Percentiles rank a stretch among this genome's conserved stretches.
phyloP scores from a whole-genome alignment of 2,113 vertebrate genomes.

The Psophia crepitans region DNA sequence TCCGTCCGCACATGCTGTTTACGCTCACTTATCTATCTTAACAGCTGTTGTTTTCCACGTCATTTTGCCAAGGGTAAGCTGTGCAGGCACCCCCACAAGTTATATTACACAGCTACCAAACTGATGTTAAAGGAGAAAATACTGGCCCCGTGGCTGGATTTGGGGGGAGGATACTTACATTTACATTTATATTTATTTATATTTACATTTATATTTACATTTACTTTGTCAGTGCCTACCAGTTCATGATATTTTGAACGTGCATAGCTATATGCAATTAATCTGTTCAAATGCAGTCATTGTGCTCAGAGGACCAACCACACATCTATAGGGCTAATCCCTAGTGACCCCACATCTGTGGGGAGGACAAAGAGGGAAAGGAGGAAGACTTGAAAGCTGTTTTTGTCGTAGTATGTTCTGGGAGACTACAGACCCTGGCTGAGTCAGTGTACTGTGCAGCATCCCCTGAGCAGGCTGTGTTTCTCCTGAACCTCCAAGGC shows the following conservation, averaged over 20 bases:
- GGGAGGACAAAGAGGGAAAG: background rate
- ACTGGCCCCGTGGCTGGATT: background rate
- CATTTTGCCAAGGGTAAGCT: background rate
- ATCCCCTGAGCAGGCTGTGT: background rate
- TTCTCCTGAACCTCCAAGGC: background rate
- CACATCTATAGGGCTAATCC: background rate
- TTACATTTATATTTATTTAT: no score
- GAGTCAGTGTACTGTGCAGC: background rate
- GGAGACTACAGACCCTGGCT: background rate
- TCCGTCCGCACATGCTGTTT: background rate
- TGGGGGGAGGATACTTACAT: background rate
- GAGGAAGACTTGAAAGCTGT: background rate
- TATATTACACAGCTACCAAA: background rate
- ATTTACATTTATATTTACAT: no score
- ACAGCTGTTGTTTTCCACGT: background rate
- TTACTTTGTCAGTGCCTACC: background rate
- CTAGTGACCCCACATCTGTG: background rate
- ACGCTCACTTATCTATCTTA: background rate
- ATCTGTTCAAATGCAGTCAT: background rate
- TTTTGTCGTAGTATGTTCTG: background rate
- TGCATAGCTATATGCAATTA: background rate
- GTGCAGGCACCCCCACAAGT: background rate
- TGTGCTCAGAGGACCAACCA: background rate
- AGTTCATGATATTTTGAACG: background rate
- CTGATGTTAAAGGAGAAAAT: background rate